Evolutionary conservation across 2,797 vertebrate species (phyloP), one percentile per base, ranked within the genome.

Genomic region (Leuciscus waleckii): DNA sequence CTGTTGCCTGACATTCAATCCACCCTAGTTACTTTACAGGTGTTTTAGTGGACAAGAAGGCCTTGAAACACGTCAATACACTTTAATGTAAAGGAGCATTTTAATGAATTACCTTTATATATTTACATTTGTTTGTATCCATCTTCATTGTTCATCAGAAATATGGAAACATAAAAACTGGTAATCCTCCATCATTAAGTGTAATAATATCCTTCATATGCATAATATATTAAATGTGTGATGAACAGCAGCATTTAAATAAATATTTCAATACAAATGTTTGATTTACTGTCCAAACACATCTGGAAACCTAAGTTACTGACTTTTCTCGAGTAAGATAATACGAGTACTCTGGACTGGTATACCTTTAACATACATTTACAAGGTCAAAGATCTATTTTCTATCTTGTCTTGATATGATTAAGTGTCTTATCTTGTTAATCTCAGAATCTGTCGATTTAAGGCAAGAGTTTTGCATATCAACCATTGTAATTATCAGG

Each of bases 1-100:
- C 14, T 65, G 65, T 79, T 61, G 77, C 37, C 67, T 76, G 67
- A 77, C 67, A 84, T 70, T 29, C 39, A 75, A 87, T 76, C 82
- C 65, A 26, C 82, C 68, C 70, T 71, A 17, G 82, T 73, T 84
- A 39, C 75, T 68, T 81, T 46, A 74, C 43, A 61, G 2, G 37
- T 23, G 58, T 68, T 74, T 75, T 68, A 43, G 46, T 68, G 26
- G 14, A 16, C n/a, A 16, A 73, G 56, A 75, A 67, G 26, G 41
- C 68, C 23, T 19, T 16, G n/a, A 39, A 29, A 67, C 23, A 1
- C 11, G 2, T 35, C 43, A 9, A 39, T 32, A 26, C 26, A 0
- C 21, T 75, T 65, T 51, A 74, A 54, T 79, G 39, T 67, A 71
- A 58, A 41, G 37, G 2, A 70, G 14, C 35, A 41, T 68, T 54